Conservation (phyloP, 1,140 invertebrate species). For the Panagrolaimus sp. region DNA sequence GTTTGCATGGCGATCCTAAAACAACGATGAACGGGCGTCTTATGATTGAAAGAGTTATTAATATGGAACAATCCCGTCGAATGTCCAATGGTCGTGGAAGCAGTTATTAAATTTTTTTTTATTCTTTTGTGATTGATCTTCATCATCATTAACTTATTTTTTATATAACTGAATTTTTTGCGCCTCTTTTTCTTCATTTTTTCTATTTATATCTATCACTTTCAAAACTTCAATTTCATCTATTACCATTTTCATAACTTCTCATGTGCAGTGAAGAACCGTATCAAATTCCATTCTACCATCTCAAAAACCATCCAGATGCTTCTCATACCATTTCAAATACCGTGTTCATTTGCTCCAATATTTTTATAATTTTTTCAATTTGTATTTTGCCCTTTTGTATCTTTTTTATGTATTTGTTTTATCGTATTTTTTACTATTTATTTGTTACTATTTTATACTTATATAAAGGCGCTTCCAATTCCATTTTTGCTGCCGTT, state of each 20-base stretch:
- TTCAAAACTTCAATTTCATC: background rate
- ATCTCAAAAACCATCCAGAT: background rate
- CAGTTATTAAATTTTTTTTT: constrained; percentile 4
- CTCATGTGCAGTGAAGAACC: background rate
- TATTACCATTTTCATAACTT: too few species aligned
- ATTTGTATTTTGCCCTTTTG: constrained; percentile 1
- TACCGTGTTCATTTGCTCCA: background rate
- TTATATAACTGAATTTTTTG: background rate
- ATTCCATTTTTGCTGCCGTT: background rate
- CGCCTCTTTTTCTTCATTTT: constrained; percentile 7
- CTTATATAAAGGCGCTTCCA: background rate
- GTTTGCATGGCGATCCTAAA: constrained; percentile 50
- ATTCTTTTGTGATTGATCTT: too few species aligned
- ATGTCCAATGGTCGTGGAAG: constrained; percentile 8
- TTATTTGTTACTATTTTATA: constrained; percentile 16
- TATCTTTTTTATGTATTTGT: background rate
- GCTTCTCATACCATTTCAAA: too few species aligned
- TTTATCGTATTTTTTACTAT: background rate
- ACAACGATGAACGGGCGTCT: constrained; percentile 36
- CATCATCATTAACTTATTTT: constrained; percentile 6
- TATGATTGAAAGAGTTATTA: constrained; percentile 51
- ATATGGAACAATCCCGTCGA: constrained; percentile 47
- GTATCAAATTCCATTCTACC: background rate
- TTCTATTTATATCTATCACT: background rate
- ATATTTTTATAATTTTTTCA: background rate